These are phyloP conservation scores for Brenthis ino DNA, from an alignment of 2,888 invertebrate species.

Conservation along the genomic window DNA sequence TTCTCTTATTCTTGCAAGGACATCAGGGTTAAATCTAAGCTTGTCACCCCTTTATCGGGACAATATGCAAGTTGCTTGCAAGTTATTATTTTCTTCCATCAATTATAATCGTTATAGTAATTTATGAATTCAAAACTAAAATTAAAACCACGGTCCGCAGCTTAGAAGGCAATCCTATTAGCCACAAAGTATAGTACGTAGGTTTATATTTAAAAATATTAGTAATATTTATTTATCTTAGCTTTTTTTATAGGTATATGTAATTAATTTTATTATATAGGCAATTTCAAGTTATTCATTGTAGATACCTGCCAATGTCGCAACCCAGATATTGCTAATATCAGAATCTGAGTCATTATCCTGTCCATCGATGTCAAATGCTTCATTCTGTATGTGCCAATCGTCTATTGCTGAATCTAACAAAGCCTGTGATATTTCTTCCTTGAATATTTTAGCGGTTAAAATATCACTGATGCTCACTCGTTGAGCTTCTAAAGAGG, in stretches of 20 bases:
- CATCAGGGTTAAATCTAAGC: no score
- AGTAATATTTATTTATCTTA: no score
- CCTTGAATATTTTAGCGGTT: conserved; percentile 65
- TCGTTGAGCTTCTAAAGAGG: conserved; percentile 83
- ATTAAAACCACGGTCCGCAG: no score
- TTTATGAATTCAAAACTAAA: no score
- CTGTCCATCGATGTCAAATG: conserved; percentile 47
- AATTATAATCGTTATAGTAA: no score
- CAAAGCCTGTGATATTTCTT: conserved; percentile 65
- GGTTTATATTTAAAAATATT: background rate
- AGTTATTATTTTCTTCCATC: no score
- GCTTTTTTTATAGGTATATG: no score
- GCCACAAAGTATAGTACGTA: background rate
- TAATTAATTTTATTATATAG: no score
- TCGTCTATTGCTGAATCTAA: conserved; percentile 64
- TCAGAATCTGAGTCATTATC: conserved; percentile 41
- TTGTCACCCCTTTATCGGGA: no score
- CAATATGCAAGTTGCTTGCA: no score
- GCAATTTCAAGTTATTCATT: no score
- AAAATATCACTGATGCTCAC: conserved; percentile 77
- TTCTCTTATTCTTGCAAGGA: no score
- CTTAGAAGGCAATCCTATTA: background rate
- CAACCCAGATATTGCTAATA: conserved; percentile 83
- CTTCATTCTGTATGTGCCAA: conserved; percentile 66
- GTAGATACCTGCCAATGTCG: conserved; percentile 81